Evolutionary conservation across 2,113 vertebrate species (phyloP).

Genomic region (Epinephelus fuscoguttatus): DNA sequence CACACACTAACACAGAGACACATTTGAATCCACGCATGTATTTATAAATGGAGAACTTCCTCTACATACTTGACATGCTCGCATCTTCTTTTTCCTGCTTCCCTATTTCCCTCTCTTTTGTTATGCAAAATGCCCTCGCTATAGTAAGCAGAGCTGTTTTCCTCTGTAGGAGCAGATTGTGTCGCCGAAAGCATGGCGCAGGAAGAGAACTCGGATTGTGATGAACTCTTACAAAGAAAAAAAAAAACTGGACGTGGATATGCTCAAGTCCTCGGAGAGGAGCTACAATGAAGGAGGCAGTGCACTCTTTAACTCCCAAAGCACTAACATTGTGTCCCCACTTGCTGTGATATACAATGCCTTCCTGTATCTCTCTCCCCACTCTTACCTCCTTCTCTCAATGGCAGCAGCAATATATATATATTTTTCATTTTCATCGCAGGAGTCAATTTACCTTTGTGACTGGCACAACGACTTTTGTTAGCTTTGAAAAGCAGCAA

Average conservation of each 20-base stretch:
- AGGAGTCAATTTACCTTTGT: conserved; percentile 57
- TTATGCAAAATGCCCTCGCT: conserved; percentile 48
- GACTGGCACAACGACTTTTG: conserved; percentile 47
- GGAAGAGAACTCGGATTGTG: conserved; percentile 29
- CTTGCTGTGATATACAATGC: conserved; percentile 44
- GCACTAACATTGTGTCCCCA: conserved; percentile 40
- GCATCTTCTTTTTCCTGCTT: conserved; percentile 5
- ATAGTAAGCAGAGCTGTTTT: conserved; percentile 11
- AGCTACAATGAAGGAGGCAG: conserved; percentile 34
- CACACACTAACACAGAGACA: not conserved
- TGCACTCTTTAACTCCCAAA: conserved; percentile 46
- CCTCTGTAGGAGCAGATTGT: conserved; percentile 18
- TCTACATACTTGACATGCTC: conserved; percentile 37
- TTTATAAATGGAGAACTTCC: conserved; percentile 21
- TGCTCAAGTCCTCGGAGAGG: conserved; percentile 43
- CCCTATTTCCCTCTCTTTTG: conserved; percentile 54
- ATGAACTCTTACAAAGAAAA: conserved; percentile 24
- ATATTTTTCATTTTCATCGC: not conserved
- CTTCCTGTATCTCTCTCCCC: conserved; percentile 18
- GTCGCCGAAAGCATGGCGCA: not conserved
- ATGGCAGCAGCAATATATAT: not conserved
- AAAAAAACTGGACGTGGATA: conserved; percentile 10
- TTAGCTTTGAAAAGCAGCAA: conserved; percentile 46
- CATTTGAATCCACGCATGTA: not conserved
- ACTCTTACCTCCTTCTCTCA: conserved; percentile 16